These are phyloP conservation scores for Oligia latruncula DNA, from an alignment of 2,888 invertebrate genomes.

Conservation along the genomic window DNA sequence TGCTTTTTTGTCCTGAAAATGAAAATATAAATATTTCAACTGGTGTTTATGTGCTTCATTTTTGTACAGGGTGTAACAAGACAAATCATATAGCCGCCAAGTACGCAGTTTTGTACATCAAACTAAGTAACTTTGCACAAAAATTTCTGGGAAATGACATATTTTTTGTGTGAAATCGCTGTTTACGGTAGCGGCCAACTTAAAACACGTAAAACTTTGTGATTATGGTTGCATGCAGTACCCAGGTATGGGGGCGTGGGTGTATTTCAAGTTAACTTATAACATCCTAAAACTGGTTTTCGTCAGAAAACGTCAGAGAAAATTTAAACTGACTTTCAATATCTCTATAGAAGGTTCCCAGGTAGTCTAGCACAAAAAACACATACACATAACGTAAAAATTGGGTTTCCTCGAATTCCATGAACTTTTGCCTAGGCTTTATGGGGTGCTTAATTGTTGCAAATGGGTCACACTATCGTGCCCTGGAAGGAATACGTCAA, in stretches of 20 bases:
- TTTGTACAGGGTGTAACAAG: not conserved
- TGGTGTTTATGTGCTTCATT: not conserved
- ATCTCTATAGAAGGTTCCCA: not conserved
- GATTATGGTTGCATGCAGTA: not conserved
- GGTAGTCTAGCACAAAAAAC: not conserved
- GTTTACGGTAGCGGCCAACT: not conserved
- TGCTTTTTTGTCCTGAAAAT: slow-evolving; percentile 91
- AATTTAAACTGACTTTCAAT: not conserved
- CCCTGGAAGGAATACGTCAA: no score
- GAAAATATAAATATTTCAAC: not conserved
- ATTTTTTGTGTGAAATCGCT: not conserved
- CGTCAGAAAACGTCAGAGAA: not conserved
- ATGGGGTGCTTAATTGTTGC: no score
- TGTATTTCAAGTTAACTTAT: not conserved
- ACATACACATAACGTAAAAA: no score
- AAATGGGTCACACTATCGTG: no score
- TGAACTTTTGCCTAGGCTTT: no score
- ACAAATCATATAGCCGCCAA: no score
- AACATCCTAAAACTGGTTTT: not conserved
- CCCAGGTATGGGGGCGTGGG: not conserved
- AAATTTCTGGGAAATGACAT: not conserved
- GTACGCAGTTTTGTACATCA: not conserved
- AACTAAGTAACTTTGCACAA: not conserved
- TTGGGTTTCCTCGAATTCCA: no score
- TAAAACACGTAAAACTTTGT: not conserved